Evolutionary conservation across 2,888 invertebrate genomes (phyloP), one percentile per base, ranked within the genome.

Genomic region (Schizotus pectinicornis): DNA sequence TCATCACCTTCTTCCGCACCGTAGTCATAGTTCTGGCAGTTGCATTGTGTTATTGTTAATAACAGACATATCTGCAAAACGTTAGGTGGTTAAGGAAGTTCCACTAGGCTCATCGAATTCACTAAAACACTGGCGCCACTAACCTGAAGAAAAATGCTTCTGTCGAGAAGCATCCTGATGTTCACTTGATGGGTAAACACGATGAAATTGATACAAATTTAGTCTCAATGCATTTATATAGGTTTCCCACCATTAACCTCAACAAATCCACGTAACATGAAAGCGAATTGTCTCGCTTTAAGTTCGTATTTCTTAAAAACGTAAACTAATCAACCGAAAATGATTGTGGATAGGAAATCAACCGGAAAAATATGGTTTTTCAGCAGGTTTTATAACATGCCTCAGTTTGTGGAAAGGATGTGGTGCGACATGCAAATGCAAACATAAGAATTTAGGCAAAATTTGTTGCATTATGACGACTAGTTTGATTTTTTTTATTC

Each of bases 141-240:
- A 67, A 78, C 78, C 77, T 76, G 69, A 46, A 72, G 59, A 56
- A 71, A 61, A 65, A 74, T 72, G 76, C 77, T 74, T 75, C 74
- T 66, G 63, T 57, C 48, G 38, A 71, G 75, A 77, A 77, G 77
- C 77, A 77, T 77, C 61, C 49, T 70, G 63, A 42, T 8, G 42
- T 39, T 43, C 42, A 52, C 38, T 37, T 6, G 39, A 46, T 50
- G 55, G 54, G 56, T 13, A 49, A 52, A 38, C 39, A 39, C 59
- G 45, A 45, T 36, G 39, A 53, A 59, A 59, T 50, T 59, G 50
- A 31, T 51, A 56, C 51, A 41, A 49, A 49, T 61, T 57, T 50
- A 36, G 31, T 33, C 35, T 30, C 38, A 47, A 61, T 41, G 54
- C 53, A 53, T 57, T 57, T 61, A 78, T 76, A 74, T 63, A 62